Evolutionary conservation across 2,113 vertebrate genomes (phyloP), one percentile per base, ranked within the genome.

Genomic region (Paradisaea rubra): DNA sequence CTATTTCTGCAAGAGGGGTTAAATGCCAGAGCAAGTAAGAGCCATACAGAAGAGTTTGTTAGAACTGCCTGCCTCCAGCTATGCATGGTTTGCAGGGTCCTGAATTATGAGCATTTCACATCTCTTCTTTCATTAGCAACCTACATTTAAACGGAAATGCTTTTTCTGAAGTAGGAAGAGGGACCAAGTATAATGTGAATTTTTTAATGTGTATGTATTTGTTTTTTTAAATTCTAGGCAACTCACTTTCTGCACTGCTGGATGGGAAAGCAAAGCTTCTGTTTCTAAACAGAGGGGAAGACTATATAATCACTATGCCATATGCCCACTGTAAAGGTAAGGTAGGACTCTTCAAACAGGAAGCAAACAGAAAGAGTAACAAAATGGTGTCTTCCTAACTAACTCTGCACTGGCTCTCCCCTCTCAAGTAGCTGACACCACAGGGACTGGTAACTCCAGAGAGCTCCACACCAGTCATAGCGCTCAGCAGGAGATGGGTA

Each of bases 321-420:
- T 99, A 99, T 0, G 99, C 99, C 65, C 99, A 99, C 97, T 99
- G 99, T 95, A 99, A 98, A 99, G 99, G 99, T 99, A 97, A 95
- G 82, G 42, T 20, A 4, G 19, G 22, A 10, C 15, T 50, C 35
- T 59, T 88, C 47, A 61, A 15, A 50, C 2, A 49, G 30, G 69
- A 81, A 71, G 31, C 41, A 83, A 88, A 52, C 14, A 83, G 42
- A 47, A 71, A 53, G 13, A 68, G 28, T 83, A 64, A 41, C 37
- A 6, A 30, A 71, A 24, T 49, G 31, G 7, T 73, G 25, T 37
- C 14, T 69, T 54, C 8, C 44, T 69, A n/a, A 22, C 25, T 69
- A 19, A 31, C 23, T 84, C 28, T 50, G 28, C 47, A 16, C 10
- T 42, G 54, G 33, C 45, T 88, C 18, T 81, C 13, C 41, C 11